Conservation (phyloP, 2,113 vertebrate species). For the Gallinago undulata region DNA sequence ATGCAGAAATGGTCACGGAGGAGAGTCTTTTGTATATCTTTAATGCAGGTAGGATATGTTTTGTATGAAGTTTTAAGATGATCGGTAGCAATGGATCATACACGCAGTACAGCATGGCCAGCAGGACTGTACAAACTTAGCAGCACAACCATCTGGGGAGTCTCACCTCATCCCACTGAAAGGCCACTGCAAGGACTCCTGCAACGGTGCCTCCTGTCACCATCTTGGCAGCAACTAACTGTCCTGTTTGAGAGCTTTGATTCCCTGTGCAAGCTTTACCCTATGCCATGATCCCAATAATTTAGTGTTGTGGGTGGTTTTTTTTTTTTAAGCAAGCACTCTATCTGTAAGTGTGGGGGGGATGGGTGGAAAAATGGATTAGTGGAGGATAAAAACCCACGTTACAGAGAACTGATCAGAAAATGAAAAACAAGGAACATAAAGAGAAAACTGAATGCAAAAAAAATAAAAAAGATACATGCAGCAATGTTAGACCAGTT, state of each 20-base stretch:
- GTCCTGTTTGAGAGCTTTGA: background rate
- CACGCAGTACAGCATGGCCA: background rate
- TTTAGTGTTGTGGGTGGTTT: background rate
- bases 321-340: background rate
- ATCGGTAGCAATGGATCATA: accelerated
- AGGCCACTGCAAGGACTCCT: background rate
- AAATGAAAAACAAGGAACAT: background rate
- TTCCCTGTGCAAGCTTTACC: background rate
- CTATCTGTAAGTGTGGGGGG: too few species aligned
- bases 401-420: background rate
- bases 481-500: background rate
- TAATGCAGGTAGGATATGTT: background rate
- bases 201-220: background rate
- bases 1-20: background rate
- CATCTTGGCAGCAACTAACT: accelerated
- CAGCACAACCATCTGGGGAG: background rate
- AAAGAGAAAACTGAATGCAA: background rate
- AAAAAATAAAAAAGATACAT: background rate
- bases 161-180: background rate
- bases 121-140: background rate
- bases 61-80: background rate
- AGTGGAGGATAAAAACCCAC: accelerated
- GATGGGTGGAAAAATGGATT: background rate
- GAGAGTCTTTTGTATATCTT: background rate
- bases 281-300: background rate